Evolutionary conservation across 2,113 vertebrate species (phyloP).

Genomic region (Notothenia coriiceps): DNA sequence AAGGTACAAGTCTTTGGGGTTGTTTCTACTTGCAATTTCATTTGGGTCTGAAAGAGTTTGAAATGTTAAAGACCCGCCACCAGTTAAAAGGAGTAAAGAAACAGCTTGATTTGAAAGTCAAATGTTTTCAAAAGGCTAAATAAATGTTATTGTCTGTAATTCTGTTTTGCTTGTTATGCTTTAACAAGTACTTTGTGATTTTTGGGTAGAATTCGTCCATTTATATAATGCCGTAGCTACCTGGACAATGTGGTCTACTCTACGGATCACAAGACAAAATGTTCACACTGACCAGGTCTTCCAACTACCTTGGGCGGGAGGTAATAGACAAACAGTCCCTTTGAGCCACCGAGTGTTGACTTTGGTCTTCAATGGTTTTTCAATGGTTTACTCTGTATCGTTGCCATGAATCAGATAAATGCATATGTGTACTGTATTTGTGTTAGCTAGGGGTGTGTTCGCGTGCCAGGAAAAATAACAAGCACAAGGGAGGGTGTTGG

Average conservation of each 20-base stretch:
- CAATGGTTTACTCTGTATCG: constrained; percentile 65
- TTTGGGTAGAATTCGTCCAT: not conserved
- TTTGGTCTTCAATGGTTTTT: constrained; percentile 76
- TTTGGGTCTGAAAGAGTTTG: not conserved
- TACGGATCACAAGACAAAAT: constrained; percentile 41
- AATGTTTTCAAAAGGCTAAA: not conserved
- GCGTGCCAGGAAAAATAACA: constrained; percentile 78
- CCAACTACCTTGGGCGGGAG: constrained; percentile 19
- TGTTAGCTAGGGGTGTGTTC: constrained; percentile 72
- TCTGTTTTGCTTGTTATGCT: not conserved
- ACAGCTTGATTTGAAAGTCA: not conserved
- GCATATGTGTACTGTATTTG: constrained; percentile 78
- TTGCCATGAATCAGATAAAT: constrained; percentile 72
- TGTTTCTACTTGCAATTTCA: not conserved
- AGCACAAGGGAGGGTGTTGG: constrained; percentile 78
- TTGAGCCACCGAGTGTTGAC: constrained; percentile 72
- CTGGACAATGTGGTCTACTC: constrained; percentile 43
- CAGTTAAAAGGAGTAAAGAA: not conserved
- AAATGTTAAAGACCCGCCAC: not conserved
- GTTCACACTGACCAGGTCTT: constrained; percentile 29
- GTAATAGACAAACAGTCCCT: constrained; percentile 61
- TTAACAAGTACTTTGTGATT: constrained; percentile 6
- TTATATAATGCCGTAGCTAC: not conserved
- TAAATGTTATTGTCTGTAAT: too few species aligned
- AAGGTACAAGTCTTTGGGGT: not conserved